phyloP scores from a whole-genome alignment of 2,797 vertebrate species.

The Echeneis naucrates region DNA sequence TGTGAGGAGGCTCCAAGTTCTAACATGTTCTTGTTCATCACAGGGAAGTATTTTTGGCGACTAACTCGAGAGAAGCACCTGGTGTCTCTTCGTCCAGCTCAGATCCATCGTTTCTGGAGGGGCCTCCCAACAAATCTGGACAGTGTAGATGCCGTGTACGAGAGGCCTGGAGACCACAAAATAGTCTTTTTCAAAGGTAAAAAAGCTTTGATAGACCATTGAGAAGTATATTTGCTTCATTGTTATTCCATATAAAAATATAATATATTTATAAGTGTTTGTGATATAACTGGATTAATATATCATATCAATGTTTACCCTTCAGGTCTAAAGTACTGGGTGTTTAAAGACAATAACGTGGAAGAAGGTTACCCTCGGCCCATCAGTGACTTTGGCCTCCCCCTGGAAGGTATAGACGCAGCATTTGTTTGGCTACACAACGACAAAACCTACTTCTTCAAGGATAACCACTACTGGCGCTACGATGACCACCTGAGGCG shows the following conservation, averaged over 20 bases:
- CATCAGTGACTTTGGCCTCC: slow-evolving; percentile 93
- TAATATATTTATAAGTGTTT: neutral
- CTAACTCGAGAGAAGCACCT: slow-evolving; percentile 94
- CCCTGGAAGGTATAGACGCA: slow-evolving; percentile 89
- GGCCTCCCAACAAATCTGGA: slow-evolving; percentile 92
- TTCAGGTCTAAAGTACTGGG: slow-evolving; percentile 95
- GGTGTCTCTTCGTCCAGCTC: slow-evolving; percentile 93
- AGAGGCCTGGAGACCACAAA: slow-evolving; percentile 93
- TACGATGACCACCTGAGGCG: slow-evolving; percentile 90
- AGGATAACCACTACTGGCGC: slow-evolving; percentile 93
- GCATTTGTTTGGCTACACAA: slow-evolving; percentile 95
- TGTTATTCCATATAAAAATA: neutral
- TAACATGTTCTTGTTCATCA: neutral
- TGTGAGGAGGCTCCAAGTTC: neutral
- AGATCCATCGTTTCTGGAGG: slow-evolving; percentile 97
- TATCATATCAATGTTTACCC: slow-evolving; percentile 8
- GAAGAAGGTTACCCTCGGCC: slow-evolving; percentile 96
- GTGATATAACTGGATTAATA: neutral
- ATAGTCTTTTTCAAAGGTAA: slow-evolving; percentile 98
- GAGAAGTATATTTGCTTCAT: neutral
- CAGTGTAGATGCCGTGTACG: slow-evolving; percentile 93
- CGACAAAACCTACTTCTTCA: slow-evolving; percentile 99
- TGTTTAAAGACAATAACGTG: slow-evolving; percentile 96
- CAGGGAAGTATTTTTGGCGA: slow-evolving; percentile 97
- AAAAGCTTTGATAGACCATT: neutral